phyloP scores from a whole-genome alignment of 2,113 vertebrate species.

The Ginglymostoma cirratum region DNA sequence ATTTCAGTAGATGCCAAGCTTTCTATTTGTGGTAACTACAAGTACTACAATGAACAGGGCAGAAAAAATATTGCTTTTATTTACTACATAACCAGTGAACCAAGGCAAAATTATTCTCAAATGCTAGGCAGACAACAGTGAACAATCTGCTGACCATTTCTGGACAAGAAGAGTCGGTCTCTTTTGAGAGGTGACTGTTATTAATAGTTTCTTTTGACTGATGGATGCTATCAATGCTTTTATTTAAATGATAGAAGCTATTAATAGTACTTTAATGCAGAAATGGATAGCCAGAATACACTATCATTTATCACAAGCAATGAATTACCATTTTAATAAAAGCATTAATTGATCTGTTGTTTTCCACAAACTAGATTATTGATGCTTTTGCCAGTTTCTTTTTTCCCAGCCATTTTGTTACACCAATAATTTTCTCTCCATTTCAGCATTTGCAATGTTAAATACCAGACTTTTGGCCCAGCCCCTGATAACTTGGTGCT shows the following conservation, averaged over 20 bases:
- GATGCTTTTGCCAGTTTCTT: neutral
- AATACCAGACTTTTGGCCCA: neutral
- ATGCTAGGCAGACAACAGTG: neutral
- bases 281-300: neutral
- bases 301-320: neutral
- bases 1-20: neutral
- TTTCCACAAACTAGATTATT: neutral
- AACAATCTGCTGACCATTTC: neutral
- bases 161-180: neutral
- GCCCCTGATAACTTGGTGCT: neutral
- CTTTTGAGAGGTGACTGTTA: neutral
- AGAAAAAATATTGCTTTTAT: neutral
- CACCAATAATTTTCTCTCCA: neutral
- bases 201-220: neutral
- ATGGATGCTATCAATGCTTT: neutral
- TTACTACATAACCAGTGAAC: neutral
- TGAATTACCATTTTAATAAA: constrained; percentile 1
- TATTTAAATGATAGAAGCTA: neutral
- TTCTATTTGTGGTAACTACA: neutral
- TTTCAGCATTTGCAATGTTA: neutral
- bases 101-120: neutral
- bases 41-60: neutral
- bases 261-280: neutral
- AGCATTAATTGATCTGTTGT: constrained; percentile 1
- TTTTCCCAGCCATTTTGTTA: neutral